Conservation (phyloP, 2,888 invertebrate genomes). For the Dasysyrphus albostriatus region DNA sequence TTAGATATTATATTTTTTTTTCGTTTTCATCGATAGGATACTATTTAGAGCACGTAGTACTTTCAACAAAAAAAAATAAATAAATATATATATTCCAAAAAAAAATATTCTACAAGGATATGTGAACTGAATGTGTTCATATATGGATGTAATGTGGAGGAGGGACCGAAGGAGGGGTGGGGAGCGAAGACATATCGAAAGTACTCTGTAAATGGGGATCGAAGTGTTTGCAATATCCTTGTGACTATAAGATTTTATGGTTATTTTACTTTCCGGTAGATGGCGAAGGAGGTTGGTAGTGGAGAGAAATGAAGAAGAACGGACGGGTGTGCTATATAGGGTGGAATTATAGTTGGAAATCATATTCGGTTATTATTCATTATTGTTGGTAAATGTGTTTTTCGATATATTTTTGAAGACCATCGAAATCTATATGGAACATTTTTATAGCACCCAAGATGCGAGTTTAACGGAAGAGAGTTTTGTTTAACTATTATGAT, state of each 20-base stretch:
- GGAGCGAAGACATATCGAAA: constrained; percentile 20
- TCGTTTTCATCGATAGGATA: constrained; percentile 43
- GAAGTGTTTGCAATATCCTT: constrained; percentile 75
- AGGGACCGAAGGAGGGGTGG: background rate
- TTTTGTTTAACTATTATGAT: constrained; percentile 32
- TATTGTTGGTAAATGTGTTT: constrained; percentile 74
- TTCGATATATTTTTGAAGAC: constrained; percentile 75
- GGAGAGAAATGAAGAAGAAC: background rate
- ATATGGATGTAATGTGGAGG: background rate
- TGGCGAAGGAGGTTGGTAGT: constrained; percentile 6
- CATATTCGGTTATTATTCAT: constrained; percentile 75
- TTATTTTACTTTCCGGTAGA: constrained; percentile 57
- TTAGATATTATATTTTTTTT: constrained; percentile 46
- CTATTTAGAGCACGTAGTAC: constrained; percentile 73
- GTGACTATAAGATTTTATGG: constrained; percentile 75
- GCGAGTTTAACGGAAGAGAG: constrained; percentile 48
- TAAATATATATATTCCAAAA: background rate
- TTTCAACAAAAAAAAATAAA: constrained; percentile 30
- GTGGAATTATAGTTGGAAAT: constrained; percentile 72
- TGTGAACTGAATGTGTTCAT: constrained; percentile 36
- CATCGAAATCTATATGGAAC: constrained; percentile 57
- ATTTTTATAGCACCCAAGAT: constrained; percentile 66
- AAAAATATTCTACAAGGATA: constrained; percentile 34
- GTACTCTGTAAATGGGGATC: constrained; percentile 73
- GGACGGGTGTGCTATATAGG: constrained; percentile 1